Evolutionary conservation across 1,140 invertebrate genomes (phyloP).

Genomic region (Chironomus tepperi): DNA sequence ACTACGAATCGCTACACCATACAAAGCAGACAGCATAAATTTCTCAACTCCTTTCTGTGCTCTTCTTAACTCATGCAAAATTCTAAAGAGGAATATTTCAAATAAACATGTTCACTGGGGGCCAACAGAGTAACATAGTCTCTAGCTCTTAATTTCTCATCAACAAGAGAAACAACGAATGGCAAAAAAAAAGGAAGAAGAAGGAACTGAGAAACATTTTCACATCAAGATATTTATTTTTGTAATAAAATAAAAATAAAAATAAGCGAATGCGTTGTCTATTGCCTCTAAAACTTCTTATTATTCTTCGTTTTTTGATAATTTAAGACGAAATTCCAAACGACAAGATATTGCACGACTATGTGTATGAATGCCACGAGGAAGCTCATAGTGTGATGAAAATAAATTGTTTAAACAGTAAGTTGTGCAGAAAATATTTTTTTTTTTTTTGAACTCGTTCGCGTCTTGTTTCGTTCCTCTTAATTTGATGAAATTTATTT

Average conservation of each 20-base stretch:
- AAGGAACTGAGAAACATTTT: neutral
- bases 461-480: neutral
- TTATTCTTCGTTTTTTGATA: neutral
- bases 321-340: constrained; percentile 7
- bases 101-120: neutral
- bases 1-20: too few relatives aligned
- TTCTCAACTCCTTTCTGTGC: too few relatives aligned
- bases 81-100: too few relatives aligned
- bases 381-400: neutral
- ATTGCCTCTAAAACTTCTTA: neutral
- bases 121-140: neutral
- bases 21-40: too few relatives aligned
- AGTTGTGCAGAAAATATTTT: constrained; percentile 13
- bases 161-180: neutral
- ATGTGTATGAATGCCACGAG: neutral
- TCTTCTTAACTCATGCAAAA: too few relatives aligned
- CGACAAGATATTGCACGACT: neutral
- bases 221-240: neutral
- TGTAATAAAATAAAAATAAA: too few relatives aligned
- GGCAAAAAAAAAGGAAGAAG: neutral
- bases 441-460: constrained; percentile 3
- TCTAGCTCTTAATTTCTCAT: neutral
- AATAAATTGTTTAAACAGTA: constrained; percentile 14
- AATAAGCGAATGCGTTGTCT: neutral
- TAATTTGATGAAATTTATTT: constrained; percentile 19